Evolutionary conservation across 2,113 vertebrate species (phyloP).

Genomic region (Oncorhynchus mykiss): DNA sequence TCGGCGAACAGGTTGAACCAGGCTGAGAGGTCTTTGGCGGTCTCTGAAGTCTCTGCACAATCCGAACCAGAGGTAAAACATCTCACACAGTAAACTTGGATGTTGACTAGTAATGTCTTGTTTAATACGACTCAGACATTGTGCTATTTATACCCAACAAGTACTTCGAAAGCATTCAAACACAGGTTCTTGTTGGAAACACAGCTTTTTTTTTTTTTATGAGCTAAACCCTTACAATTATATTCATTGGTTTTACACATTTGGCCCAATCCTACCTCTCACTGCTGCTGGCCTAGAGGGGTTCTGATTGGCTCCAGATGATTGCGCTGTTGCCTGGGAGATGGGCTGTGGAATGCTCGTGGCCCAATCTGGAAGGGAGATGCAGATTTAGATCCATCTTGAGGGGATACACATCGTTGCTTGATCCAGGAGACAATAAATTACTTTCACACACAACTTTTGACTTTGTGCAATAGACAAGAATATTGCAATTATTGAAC

Average conservation of each 20-base stretch:
- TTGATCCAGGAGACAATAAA: slow-evolving; percentile 16
- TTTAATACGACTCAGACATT: neutral
- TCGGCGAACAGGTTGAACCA: slow-evolving; percentile 98
- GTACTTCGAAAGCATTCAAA: slow-evolving; percentile 3
- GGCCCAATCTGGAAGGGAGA: slow-evolving; percentile 77
- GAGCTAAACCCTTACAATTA: neutral
- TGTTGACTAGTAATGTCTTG: neutral
- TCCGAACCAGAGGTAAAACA: neutral
- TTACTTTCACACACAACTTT: slow-evolving; percentile 6
- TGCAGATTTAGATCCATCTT: slow-evolving; percentile 28
- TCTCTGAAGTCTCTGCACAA: slow-evolving; percentile 75
- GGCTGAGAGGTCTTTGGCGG: slow-evolving; percentile 82
- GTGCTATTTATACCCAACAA: neutral
- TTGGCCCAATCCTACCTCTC: slow-evolving; percentile 70
- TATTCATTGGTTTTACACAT: slow-evolving; percentile 23
- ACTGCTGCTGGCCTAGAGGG: slow-evolving; percentile 44
- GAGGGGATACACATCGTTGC: slow-evolving; percentile 5
- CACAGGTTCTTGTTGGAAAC: slow-evolving; percentile 2
- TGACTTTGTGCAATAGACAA: slow-evolving; percentile 9
- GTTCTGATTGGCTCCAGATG: slow-evolving; percentile 67
- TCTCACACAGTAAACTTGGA: neutral
- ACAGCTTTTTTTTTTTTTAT: slow-evolving; percentile 17
- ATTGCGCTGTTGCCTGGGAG: slow-evolving; percentile 63
- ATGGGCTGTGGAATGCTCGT: slow-evolving; percentile 51
- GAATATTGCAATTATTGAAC: slow-evolving; percentile 5